Evolutionary conservation across 2,113 vertebrate genomes (phyloP).

Genomic region (Ciconia maguari): DNA sequence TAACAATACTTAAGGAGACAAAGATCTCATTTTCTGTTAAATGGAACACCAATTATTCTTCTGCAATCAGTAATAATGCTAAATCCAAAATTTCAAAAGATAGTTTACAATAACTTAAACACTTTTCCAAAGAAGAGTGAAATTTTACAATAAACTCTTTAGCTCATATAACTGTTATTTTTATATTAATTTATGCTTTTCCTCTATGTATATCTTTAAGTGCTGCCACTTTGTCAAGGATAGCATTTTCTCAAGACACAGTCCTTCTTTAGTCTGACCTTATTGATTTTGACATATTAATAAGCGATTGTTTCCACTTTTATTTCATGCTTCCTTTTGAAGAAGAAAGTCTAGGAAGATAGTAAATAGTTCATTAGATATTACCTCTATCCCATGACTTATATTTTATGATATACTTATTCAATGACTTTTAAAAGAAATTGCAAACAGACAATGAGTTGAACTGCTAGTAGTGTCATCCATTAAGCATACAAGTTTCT

Average conservation of each 20-base stretch:
- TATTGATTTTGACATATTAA: background rate
- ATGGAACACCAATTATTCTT: background rate
- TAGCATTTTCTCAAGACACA: background rate
- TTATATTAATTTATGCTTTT: background rate
- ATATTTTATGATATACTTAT: background rate
- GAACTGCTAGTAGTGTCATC: background rate
- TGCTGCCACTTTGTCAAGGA: background rate
- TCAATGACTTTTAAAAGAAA: background rate
- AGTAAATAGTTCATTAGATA: background rate
- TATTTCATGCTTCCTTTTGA: background rate
- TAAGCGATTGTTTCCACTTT: background rate
- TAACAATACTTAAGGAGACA: constrained; percentile 25
- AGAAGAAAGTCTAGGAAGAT: background rate
- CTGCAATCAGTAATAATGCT: background rate
- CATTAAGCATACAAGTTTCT: background rate
- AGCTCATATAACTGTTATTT: background rate
- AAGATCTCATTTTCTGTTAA: background rate
- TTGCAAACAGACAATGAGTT: background rate
- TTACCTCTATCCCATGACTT: background rate
- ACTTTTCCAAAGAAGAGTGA: constrained; percentile 10
- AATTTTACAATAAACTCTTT: background rate
- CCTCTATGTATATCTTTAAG: background rate
- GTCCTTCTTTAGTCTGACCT: background rate
- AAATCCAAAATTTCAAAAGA: background rate
- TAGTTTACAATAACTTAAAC: background rate